Percentiles rank a stretch among this genome's conserved stretches.
These are phyloP conservation scores for Helogale parvula DNA, from an alignment of 2,113 vertebrate species.

Conservation along the genomic window DNA sequence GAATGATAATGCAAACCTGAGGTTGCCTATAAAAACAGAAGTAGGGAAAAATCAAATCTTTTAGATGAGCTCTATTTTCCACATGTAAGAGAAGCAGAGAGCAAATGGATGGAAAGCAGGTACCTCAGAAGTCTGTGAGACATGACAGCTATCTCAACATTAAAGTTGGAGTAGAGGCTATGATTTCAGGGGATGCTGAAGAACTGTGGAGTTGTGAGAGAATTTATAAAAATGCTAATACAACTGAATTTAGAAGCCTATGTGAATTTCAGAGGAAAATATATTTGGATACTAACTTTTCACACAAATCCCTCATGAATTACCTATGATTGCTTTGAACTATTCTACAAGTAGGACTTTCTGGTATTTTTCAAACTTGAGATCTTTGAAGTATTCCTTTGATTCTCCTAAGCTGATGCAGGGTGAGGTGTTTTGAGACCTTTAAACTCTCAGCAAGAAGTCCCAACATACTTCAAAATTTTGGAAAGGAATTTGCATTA, in stretches of 20 bases:
- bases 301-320: conserved; percentile 37
- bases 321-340: conserved; percentile 64
- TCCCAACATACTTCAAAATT: neutral
- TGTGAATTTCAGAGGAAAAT: conserved; percentile 51
- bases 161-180: neutral
- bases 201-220: neutral
- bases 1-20: conserved; percentile 19
- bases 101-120: neutral
- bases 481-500: conserved; percentile 6
- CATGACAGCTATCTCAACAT: neutral
- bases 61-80: neutral
- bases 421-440: conserved; percentile 7
- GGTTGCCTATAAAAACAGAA: conserved; percentile 4
- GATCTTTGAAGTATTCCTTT: conserved; percentile 60
- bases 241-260: conserved; percentile 20
- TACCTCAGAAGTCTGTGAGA: neutral
- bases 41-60: neutral
- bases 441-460: conserved; percentile 37
- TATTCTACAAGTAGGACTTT: conserved; percentile 41
- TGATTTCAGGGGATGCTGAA: neutral
- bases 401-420: conserved; percentile 28
- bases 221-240: conserved; percentile 62
- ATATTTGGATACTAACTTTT: conserved; percentile 48
- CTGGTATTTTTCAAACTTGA: conserved; percentile 57
- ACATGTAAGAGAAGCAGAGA: neutral